Evolutionary conservation across 2,113 vertebrate species (phyloP).

Genomic region (Bucco capensis): DNA sequence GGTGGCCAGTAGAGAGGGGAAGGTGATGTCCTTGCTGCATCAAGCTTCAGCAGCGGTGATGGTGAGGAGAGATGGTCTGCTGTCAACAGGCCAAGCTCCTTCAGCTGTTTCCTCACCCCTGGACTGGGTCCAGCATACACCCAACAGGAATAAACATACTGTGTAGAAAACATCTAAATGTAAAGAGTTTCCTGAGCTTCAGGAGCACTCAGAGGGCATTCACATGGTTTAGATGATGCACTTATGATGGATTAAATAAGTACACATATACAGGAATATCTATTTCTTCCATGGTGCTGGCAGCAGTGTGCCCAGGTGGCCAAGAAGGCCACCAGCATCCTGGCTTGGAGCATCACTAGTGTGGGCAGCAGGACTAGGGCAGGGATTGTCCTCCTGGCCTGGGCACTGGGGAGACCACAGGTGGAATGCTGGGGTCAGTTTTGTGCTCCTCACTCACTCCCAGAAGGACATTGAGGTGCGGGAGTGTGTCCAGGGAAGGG

Average conservation of each 20-base stretch:
- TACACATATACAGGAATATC: background rate
- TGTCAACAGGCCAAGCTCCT: fast-evolving
- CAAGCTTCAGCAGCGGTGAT: fast-evolving
- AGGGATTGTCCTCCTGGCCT: too few relatives aligned
- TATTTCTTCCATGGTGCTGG: background rate
- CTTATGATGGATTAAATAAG: fast-evolving
- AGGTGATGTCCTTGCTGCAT: background rate
- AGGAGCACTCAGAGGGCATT: background rate
- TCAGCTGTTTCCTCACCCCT: background rate
- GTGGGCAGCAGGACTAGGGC: too few relatives aligned
- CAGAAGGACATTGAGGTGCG: too few relatives aligned
- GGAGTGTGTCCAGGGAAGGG: too few relatives aligned
- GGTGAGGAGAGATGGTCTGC: background rate
- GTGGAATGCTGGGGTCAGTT: too few relatives aligned
- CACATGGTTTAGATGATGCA: background rate
- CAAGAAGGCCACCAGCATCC: too few relatives aligned
- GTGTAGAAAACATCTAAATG: background rate
- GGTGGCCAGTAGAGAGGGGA: background rate
- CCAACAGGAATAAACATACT: fast-evolving
- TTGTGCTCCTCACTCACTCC: too few relatives aligned
- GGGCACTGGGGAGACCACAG: too few relatives aligned
- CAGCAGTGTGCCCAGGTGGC: too few relatives aligned
- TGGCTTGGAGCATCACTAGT: too few relatives aligned
- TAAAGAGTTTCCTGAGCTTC: background rate
- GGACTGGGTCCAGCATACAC: background rate